Evolutionary conservation across 1,140 invertebrate genomes (phyloP), one percentile per base, ranked within the genome.

Genomic region (Metopolophium dirhodum): DNA sequence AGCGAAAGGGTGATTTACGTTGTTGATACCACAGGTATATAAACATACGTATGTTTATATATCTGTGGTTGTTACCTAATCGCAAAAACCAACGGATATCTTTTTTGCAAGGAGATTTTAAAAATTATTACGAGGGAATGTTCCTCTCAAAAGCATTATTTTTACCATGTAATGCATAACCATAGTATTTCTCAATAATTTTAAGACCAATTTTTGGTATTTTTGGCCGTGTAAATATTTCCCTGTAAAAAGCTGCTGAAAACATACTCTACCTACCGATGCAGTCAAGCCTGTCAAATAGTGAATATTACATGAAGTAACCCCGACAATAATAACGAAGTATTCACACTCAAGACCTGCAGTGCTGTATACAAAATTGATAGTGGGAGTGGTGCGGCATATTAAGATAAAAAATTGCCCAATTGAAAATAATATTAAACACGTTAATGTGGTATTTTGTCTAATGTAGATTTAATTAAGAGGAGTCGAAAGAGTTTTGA

Each of bases 1-100:
- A 77, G 61, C 61, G 30, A n/a, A 77, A 77, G 61, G 61, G 61
- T 77, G 61, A 77, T 77, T 77, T 77, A 77, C 61, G 30, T 77
- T 18, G 30, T 54, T 54, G 45, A 47, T 7, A 47, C 45, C 45
- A 47, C 2, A 41, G 41, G 2, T 41, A 41, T 41, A 41, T 41
- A 41, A 41, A 41, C 41, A 41, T 41, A 41, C 41, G 41, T 41
- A 4, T 41, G 41, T 41, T 41, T 41, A 41, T 41, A 41, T 41
- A 41, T 41, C 41, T 41, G 41, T 41, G 41, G 3, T 57, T 61
- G 61, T 4, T 9, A 61, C 9, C 30, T 68, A 77, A 77, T 77
- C 61, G 11, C 61, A 11, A 14, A 77, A n/a, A 18, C 30, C 61
- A 77, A n/a, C 4, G 30, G 14, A 1, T n/a, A 18, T 77, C 30